Conservation (phyloP, 1,140 invertebrate species). For the Papilio helenus region DNA sequence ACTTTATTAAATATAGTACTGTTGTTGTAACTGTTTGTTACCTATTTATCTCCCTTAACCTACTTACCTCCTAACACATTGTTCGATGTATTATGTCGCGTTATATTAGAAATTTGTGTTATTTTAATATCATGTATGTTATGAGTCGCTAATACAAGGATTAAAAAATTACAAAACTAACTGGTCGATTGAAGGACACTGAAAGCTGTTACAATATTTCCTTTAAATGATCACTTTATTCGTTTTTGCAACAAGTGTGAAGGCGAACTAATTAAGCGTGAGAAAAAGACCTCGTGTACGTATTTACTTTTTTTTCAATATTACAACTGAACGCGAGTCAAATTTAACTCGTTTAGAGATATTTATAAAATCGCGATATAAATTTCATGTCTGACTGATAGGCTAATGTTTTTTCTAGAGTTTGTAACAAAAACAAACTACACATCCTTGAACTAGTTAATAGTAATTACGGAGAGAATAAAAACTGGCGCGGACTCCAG, state of each 20-base stretch:
- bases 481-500: too few species aligned
- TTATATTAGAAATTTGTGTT: background rate
- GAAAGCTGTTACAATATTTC: conserved; percentile 20
- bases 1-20: too few species aligned
- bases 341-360: background rate
- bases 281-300: background rate
- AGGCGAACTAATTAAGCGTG: background rate
- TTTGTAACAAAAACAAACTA: too few species aligned
- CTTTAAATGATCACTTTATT: conserved; percentile 18
- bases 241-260: background rate
- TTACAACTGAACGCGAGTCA: background rate
- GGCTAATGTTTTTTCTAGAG: too few species aligned
- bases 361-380: too few species aligned
- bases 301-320: background rate
- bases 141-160: background rate
- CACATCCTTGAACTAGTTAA: too few species aligned
- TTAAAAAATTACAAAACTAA: conserved; percentile 3
- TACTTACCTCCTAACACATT: too few species aligned
- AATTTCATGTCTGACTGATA: too few species aligned
- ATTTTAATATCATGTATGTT: background rate
- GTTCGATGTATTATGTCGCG: background rate
- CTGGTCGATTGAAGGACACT: conserved; percentile 13
- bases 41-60: too few species aligned
- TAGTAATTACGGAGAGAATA: too few species aligned
- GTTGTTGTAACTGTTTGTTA: too few species aligned